Evolutionary conservation across 2,113 vertebrate species (phyloP), one percentile per base, ranked within the genome.

Genomic region (Trematomus loennbergii): DNA sequence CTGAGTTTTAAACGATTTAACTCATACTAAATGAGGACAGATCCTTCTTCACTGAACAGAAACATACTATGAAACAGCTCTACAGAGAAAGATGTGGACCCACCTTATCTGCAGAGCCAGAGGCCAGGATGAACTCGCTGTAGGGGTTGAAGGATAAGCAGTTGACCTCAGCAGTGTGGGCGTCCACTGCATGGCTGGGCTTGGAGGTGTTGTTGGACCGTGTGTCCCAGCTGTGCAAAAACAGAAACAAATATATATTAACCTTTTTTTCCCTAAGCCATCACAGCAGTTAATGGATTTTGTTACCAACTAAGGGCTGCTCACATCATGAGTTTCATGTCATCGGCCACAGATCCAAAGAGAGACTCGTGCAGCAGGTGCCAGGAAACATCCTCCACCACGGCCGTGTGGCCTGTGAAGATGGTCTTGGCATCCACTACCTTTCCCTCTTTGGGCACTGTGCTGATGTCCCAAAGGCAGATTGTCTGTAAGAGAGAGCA

Each of bases 281-380:
- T 58, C n/a, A 18, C 11, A 46, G 12, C 49, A 17, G 15, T 16
- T 17, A 16, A 1, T 17, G 5, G 13, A 48, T 17, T 60, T 16
- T 54, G 43, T 29, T 55, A 25, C 50, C 18, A 12, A 59, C 46
- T 60, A 48, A 2, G 65, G 78, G 91, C 86, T 63, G 95, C 97
- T 94, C 86, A 98, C 98, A 99, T 99, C 98, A 99, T 99, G 70
- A 99, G 97, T 78, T 98, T 99, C 94, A 98, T 97, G 86, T 99
- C 98, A 84, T 99, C 98, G 46, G 98, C 98, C 29, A 99, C 98
- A 0, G 98, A 99, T 12, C 98, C 97, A 94, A 99, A 99, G 0
- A 99, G 96, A 3, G 97, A 99, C 79, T 99, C 97, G 0, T 99
- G 98, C 13, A 99, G 95, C 73, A 98, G 91, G 85, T 99, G 98